Base-by-base conservation (phyloP, 2,113 vertebrate species). In the Lasiurus borealis region DNA sequence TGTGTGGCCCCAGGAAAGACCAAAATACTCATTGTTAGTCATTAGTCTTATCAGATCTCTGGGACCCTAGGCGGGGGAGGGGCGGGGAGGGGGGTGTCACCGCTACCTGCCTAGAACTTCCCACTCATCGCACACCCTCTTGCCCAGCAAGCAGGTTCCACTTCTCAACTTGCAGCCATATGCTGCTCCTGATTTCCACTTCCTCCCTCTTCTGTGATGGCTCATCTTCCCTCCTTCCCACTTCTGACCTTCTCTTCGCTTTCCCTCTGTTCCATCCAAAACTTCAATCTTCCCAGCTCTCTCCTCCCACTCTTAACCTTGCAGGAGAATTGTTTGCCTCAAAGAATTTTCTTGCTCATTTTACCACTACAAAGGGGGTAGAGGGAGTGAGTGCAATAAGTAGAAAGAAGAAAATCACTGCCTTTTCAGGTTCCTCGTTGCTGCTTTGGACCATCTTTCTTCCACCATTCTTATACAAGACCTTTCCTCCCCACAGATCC, bases 61-160 rank as follows among this genome's bases (percentile, higher is more conserved):
- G 40, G n/a, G 27, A 5, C 25, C 29, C 15, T 54, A 5, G 5
- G 48, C 48, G 13, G 31, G 7, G 57, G 50, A 16, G 50, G 14
- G 15, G 4, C 27, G 9, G 57, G 3, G 7, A 44, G 6, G n/a
- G n/a, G n/a, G n/a, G n/a, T n/a, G n/a, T n/a, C 64, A 68, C 46
- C 48, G 13, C 25, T 16, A 11, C 73, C 36, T n/a, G 36, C 25
- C 27, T 0, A 54, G 40, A 44, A 29, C 23, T 46, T 11, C 19
- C 5, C n/a, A 1, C 16, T 12, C 34, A 18, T 18, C 21, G 18
- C 64, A 12, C 10, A 44, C 69, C n/a, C 62, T 44, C 62, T 3
- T 1, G n/a, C 16, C 13, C 0, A 2, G 50, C 36, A 2, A 0
- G 0, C 25, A 46, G 31, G 25, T 54, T 59, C 46, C 23, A 29